Evolutionary conservation across 1,140 invertebrate species (phyloP).

Genomic region (Onthophagus taurus): DNA sequence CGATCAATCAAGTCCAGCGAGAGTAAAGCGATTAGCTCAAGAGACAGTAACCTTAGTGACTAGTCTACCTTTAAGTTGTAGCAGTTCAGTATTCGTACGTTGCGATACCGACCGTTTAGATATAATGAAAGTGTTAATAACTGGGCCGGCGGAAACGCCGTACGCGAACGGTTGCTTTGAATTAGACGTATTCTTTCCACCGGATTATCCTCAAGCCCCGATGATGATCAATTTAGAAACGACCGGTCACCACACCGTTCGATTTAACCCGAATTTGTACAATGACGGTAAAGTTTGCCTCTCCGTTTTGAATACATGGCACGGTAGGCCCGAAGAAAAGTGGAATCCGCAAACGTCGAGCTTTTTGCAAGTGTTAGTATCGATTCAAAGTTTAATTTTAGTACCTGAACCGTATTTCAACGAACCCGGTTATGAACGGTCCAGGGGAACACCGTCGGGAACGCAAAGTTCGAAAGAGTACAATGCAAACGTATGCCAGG

Average conservation of each 20-base stretch:
- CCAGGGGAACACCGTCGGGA: constrained; percentile 78
- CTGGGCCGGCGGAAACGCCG: constrained; percentile 79
- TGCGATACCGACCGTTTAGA: constrained; percentile 90
- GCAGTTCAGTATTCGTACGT: constrained; percentile 91
- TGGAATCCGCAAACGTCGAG: constrained; percentile 97
- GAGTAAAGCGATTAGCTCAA: constrained; percentile 88
- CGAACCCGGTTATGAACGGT: constrained; percentile 93
- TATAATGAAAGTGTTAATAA: constrained; percentile 94
- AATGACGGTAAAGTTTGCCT: constrained; percentile 96
- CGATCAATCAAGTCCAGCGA: constrained; percentile 70
- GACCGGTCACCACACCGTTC: constrained; percentile 83
- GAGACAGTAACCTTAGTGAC: constrained; percentile 93
- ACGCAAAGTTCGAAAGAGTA: constrained; percentile 85
- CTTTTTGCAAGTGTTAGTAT: constrained; percentile 91
- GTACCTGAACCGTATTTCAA: constrained; percentile 97
- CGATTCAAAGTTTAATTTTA: constrained; percentile 91
- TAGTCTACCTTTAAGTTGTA: constrained; percentile 84
- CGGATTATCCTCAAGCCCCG: constrained; percentile 72
- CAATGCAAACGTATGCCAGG: constrained; percentile 92
- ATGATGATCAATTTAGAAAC: constrained; percentile 90
- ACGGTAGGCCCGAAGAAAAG: constrained; percentile 95
- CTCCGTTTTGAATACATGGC: constrained; percentile 94
- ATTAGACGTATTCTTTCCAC: constrained; percentile 86
- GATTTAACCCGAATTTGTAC: constrained; percentile 97
- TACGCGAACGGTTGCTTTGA: constrained; percentile 86